These are phyloP conservation scores for Corydoras maculifer DNA, from an alignment of 2,113 vertebrate genomes.

Conservation along the genomic window DNA sequence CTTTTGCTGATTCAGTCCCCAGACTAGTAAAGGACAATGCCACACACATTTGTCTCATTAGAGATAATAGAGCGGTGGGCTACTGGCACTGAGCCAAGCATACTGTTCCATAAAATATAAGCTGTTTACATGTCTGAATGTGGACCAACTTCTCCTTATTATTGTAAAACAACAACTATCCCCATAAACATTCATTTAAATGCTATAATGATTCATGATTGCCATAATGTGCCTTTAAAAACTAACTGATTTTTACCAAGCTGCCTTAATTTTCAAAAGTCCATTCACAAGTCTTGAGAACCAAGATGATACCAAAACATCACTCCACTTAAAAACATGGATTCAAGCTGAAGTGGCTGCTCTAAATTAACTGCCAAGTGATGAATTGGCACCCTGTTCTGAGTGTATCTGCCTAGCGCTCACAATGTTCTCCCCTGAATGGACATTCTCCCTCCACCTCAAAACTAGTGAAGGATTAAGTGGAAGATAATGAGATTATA, in stretches of 20 bases:
- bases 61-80: conserved; percentile 27
- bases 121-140: conserved; percentile 9
- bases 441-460: no score
- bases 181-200: conserved; percentile 25
- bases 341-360: no score
- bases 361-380: no score
- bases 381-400: no score
- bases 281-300: no score
- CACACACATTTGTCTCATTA: conserved; percentile 43
- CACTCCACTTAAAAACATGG: no score
- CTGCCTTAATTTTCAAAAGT: not conserved
- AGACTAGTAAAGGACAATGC: conserved; percentile 40
- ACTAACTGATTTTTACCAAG: not conserved
- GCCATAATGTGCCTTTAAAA: conserved; percentile 3
- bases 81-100: conserved; percentile 29
- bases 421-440: no score
- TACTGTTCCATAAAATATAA: conserved; percentile 18
- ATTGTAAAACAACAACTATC: conserved; percentile 33
- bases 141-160: not conserved
- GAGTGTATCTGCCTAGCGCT: no score
- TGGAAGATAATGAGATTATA: no score
- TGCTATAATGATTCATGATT: conserved; percentile 14
- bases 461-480: no score
- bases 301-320: no score
- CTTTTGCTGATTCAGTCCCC: conserved; percentile 39